Evolutionary conservation across 1,140 invertebrate genomes (phyloP).

Genomic region (Oreohelix idahoensis): DNA sequence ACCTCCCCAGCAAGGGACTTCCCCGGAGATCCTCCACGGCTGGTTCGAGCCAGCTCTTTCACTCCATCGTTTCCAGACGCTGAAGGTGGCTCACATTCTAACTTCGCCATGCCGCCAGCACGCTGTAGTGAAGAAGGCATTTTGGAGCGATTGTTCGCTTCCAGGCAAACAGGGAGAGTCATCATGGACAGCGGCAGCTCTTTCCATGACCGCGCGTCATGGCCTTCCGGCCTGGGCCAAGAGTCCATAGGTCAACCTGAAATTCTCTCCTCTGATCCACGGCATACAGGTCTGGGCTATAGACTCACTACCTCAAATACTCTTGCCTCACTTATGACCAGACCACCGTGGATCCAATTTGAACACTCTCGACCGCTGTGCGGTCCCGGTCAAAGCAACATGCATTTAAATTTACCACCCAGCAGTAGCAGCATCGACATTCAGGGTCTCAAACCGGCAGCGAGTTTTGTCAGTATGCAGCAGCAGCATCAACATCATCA

Average conservation of each 20-base stretch:
- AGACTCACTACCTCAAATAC: constrained; percentile 36
- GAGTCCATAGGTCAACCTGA: background rate
- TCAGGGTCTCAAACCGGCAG: constrained; percentile 26
- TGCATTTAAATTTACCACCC: background rate
- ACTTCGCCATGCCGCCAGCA: background rate
- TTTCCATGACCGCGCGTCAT: constrained; percentile 9
- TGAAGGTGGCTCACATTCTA: background rate
- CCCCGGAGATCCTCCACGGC: background rate
- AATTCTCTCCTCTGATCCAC: constrained; percentile 4
- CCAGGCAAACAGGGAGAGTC: constrained; percentile 1
- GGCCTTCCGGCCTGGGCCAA: constrained; percentile 16
- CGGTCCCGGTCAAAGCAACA: background rate
- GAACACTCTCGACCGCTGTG: background rate
- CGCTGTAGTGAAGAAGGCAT: constrained; percentile 35
- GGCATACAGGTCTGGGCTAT: background rate
- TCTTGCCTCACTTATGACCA: constrained; percentile 19
- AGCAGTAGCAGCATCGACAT: constrained; percentile 20
- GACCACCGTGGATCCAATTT: constrained; percentile 5
- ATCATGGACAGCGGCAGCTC: constrained; percentile 3
- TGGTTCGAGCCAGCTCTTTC: constrained; percentile 7
- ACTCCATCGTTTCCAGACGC: constrained; percentile 3
- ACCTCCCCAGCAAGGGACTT: background rate
- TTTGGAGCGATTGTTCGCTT: constrained; percentile 1
- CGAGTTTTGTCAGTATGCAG: background rate
- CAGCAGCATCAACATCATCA: constrained; percentile 32